Base-by-base conservation (phyloP, 2,113 vertebrate genomes). In the Chaetura pelagica region DNA sequence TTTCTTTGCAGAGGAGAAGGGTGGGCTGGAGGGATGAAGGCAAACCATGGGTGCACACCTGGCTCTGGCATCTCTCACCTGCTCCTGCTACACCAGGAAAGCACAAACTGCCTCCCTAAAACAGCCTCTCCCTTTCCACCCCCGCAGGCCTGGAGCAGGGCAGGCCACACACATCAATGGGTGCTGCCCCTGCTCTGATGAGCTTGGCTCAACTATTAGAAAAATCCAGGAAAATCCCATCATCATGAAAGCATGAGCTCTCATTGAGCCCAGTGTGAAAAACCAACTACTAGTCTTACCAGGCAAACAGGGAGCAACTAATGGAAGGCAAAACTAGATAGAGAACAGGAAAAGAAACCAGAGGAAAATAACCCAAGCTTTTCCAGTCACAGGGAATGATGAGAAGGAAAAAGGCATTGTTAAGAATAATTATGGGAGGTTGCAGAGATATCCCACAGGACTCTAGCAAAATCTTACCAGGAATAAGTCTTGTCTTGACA, bases 41-140 rank as follows among this genome's bases (percentile, higher is more conserved):
- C 40, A 66, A 61, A 52, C 10, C 27, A 21, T 19, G 2, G 0
- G n/a, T 40, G 16, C 54, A 66, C 17, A 49, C 30, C 71, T 42
- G 34, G 19, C 64, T 42, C 46, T 38, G 68, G 40, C 27, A 61
- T 32, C 62, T 26, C 3, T 63, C 63, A 66, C 54, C 66, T 52
- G 63, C 40, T 77, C 38, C 75, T 0, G 0, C 54, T 73, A 10
- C 51, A 59, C 15, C 0, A 0, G 61, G 27, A 64, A 71, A 71
- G 42, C 12, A 17, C 24, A 54, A 90, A 38, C 22, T 18, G 35
- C 13, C 14, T 91, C 46, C 76, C 68, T 52, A 46, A 57, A 74
- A 10, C 40, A 77, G 62, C 18, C 44, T 89, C 48, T 77, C 48
- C 52, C 38, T 59, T 73, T 51, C n/a, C 40, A 59, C 34, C 42